Percentiles rank a stretch among this genome's conserved stretches.
These are phyloP conservation scores for Saccostrea glomerata DNA, from an alignment of 1,140 invertebrate genomes.

Conservation along the genomic window DNA sequence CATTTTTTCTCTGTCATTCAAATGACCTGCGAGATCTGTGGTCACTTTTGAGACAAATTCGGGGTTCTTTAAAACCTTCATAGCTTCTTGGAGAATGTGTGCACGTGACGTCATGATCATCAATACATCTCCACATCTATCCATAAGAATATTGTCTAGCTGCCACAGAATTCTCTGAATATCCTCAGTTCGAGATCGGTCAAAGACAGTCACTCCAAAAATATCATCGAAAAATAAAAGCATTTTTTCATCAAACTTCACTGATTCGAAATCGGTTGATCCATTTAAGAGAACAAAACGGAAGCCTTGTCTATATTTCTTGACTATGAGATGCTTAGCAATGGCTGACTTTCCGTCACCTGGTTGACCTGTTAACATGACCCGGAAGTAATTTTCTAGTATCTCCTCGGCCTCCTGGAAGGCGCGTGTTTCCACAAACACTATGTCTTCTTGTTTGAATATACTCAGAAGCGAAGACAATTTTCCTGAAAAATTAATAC, in stretches of 20 bases:
- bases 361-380: conserved; percentile 20
- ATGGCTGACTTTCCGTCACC: conserved; percentile 15
- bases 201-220: conserved; percentile 23
- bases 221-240: conserved; percentile 18
- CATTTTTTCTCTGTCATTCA: neutral
- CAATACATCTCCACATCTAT: conserved; percentile 3
- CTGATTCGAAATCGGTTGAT: neutral
- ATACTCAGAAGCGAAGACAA: neutral
- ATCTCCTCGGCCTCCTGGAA: neutral
- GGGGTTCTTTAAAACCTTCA: conserved; percentile 19
- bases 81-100: conserved; percentile 13
- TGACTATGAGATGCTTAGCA: conserved; percentile 1
- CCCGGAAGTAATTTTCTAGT: conserved; percentile 15
- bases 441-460: neutral
- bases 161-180: conserved; percentile 17
- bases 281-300: conserved; percentile 16
- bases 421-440: conserved; percentile 6
- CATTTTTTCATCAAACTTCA: conserved; percentile 27
- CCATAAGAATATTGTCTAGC: neutral
- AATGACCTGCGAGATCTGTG: neutral
- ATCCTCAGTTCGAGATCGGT: conserved; percentile 21
- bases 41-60: conserved; percentile 12
- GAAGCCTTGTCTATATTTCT: conserved; percentile 14
- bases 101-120: conserved; percentile 6
- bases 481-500: neutral